Conservation (phyloP, 2,113 vertebrate genomes). For the Nettapus auritus region DNA sequence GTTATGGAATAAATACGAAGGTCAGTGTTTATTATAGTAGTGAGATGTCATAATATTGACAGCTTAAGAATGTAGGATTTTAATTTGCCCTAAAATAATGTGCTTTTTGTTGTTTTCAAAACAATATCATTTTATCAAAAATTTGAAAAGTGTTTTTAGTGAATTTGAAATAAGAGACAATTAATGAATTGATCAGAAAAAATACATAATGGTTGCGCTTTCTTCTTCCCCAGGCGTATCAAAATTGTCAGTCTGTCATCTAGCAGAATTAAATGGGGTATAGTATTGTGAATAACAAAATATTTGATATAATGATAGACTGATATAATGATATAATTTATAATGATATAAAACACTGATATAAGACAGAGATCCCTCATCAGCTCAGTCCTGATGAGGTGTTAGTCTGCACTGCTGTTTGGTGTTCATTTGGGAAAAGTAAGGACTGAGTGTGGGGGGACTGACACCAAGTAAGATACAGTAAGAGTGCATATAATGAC, state of each 20-base stretch:
- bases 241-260: not conserved
- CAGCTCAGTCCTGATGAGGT: not conserved
- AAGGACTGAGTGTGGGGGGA: not conserved
- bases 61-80: not conserved
- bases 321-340: too few relatives aligned
- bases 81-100: not conserved
- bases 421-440: not conserved
- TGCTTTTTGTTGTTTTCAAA: not conserved
- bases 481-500: not conserved
- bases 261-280: not conserved
- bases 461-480: not conserved
- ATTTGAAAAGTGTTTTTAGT: not conserved
- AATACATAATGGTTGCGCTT: not conserved
- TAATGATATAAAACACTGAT: too few relatives aligned
- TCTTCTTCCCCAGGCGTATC: not conserved
- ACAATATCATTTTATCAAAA: not conserved
- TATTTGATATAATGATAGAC: too few relatives aligned
- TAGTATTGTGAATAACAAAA: not conserved
- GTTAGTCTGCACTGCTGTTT: not conserved
- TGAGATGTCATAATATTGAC: not conserved
- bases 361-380: not conserved
- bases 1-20: not conserved
- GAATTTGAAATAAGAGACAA: not conserved
- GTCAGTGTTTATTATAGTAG: not conserved
- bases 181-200: not conserved